phyloP scores from a whole-genome alignment of 2,888 invertebrate genomes.

The Nephrotoma flavescens region DNA sequence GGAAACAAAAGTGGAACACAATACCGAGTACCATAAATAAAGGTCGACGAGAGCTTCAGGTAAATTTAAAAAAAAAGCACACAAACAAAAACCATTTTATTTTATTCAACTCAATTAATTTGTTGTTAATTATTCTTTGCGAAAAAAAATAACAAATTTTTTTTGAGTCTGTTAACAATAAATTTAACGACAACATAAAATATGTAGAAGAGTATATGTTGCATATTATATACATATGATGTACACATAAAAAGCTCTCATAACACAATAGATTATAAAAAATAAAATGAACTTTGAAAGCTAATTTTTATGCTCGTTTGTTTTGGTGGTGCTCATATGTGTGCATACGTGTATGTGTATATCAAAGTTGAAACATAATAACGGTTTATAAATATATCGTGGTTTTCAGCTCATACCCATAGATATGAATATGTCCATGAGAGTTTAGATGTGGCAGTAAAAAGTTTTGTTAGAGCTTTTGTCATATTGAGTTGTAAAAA shows the following conservation, averaged over 20 bases:
- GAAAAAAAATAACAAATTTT: not conserved
- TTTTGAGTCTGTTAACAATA: not conserved
- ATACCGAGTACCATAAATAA: not conserved
- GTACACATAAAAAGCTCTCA: not conserved
- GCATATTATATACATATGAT: not conserved
- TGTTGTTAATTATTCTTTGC: not conserved
- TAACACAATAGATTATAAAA: not conserved
- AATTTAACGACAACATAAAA: not conserved
- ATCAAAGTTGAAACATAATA: not conserved
- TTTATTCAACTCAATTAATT: not conserved
- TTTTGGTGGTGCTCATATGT: not conserved
- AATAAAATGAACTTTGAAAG: not conserved
- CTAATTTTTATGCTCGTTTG: not conserved
- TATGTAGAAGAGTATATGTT: not conserved
- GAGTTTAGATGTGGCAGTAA: not conserved
- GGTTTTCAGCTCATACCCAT: not conserved
- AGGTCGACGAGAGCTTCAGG: not conserved
- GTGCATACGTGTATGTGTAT: not conserved
- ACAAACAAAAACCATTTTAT: not conserved
- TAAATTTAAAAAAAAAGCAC: not conserved
- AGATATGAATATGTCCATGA: not conserved
- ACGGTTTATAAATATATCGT: not conserved
- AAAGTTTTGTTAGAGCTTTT: not conserved
- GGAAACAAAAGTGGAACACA: not conserved
- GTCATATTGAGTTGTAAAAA: not conserved